phyloP scores from a whole-genome alignment of 64 coral and sea anemone species.

The Actinia tenebrosa region DNA sequence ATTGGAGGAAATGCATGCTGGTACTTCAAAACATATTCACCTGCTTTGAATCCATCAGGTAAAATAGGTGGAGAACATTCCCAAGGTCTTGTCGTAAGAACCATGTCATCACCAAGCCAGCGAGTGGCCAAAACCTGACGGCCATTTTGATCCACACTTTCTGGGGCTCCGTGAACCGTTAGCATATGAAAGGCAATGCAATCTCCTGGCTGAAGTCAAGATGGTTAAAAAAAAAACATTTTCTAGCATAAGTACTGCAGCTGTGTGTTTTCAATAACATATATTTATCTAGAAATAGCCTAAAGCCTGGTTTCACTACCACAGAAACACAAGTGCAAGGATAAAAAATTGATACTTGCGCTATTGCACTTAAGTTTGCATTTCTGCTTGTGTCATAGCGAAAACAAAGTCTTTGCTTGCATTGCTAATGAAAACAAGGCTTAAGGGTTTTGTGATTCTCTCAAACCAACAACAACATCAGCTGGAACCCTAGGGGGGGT shows the following conservation, averaged over 20 bases:
- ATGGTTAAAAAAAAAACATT: slow-evolving; percentile 1
- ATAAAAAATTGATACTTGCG: too few relatives aligned
- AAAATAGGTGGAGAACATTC: slow-evolving; percentile 36
- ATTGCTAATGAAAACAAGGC: too few relatives aligned
- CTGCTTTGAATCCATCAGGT: slow-evolving; percentile 41
- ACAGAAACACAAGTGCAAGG: too few relatives aligned
- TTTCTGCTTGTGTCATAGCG: too few relatives aligned
- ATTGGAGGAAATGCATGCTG: neutral
- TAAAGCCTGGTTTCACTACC: too few relatives aligned
- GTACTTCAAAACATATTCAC: slow-evolving; percentile 15
- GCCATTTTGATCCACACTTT: slow-evolving; percentile 33
- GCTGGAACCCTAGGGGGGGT: too few relatives aligned
- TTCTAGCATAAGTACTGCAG: neutral
- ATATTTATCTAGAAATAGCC: too few relatives aligned
- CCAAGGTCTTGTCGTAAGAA: slow-evolving; percentile 63
- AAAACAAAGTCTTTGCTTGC: too few relatives aligned
- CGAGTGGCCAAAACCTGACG: slow-evolving; percentile 66
- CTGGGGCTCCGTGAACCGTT: slow-evolving; percentile 68
- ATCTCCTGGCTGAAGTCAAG: slow-evolving; percentile 56
- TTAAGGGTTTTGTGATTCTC: too few relatives aligned
- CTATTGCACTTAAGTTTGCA: too few relatives aligned
- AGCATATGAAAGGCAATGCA: slow-evolving; percentile 89
- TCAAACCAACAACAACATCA: too few relatives aligned
- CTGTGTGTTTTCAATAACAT: neutral
- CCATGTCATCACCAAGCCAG: slow-evolving; percentile 75